Conservation (phyloP, 2,113 vertebrate species). For the Cavia aperea region DNA sequence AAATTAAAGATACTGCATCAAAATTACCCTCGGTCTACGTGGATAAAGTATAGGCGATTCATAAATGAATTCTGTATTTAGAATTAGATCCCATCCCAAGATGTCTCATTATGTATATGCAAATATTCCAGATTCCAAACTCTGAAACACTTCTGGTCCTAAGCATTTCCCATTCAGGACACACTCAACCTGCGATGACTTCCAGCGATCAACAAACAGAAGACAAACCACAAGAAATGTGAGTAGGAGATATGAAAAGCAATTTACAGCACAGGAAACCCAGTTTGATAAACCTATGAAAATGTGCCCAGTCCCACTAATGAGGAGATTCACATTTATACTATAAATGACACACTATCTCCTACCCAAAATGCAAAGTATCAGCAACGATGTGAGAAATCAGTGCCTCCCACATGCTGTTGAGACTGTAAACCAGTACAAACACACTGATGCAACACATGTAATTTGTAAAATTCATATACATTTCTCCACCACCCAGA, state of each 20-base stretch:
- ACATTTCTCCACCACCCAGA: slow-evolving; percentile 7
- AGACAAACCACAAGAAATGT: not conserved
- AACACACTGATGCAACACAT: not conserved
- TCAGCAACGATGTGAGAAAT: not conserved
- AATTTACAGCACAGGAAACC: slow-evolving; percentile 13
- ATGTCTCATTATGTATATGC: not conserved
- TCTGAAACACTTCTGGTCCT: not conserved
- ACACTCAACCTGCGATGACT: not conserved
- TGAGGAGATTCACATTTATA: not conserved
- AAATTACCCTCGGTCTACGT: not conserved
- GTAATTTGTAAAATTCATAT: not conserved
- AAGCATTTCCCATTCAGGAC: not conserved
- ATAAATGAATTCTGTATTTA: not conserved
- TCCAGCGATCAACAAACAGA: not conserved
- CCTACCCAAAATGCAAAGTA: not conserved
- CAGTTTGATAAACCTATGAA: not conserved
- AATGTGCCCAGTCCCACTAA: not conserved
- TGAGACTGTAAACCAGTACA: not conserved
- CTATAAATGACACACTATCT: not conserved
- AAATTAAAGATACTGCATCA: not conserved
- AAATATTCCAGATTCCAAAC: not conserved
- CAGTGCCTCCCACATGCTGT: not conserved
- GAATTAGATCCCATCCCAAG: not conserved
- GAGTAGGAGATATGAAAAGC: not conserved
- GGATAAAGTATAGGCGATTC: not conserved